phyloP scores from a whole-genome alignment of 2,113 vertebrate genomes.

The Nesoenas mayeri region DNA sequence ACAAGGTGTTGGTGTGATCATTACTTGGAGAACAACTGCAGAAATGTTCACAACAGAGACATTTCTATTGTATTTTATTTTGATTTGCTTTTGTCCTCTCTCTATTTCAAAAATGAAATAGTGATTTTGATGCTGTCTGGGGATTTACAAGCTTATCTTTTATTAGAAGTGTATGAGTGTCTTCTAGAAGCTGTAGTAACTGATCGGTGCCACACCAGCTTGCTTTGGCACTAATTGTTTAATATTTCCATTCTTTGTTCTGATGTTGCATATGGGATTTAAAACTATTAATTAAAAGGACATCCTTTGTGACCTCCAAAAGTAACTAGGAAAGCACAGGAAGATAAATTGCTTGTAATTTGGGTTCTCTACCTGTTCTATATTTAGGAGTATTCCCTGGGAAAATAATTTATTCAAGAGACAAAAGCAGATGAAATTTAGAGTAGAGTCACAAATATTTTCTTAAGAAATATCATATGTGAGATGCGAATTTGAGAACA shows the following conservation, averaged over 20 bases:
- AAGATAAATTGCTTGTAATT: neutral
- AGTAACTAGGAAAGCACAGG: neutral
- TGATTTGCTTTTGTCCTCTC: neutral
- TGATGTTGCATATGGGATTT: neutral
- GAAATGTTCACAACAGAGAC: neutral
- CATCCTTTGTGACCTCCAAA: neutral
- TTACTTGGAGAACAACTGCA: neutral
- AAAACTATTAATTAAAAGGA: conserved; percentile 4
- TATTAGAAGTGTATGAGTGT: neutral
- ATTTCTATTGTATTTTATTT: neutral
- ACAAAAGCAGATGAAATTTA: conserved; percentile 49
- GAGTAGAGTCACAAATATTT: conserved; percentile 50
- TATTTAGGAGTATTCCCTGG: neutral
- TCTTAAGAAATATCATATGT: conserved; percentile 51
- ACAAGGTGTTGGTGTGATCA: neutral
- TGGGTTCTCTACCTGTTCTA: neutral
- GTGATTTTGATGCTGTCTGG: neutral
- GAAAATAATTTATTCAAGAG: conserved; percentile 35
- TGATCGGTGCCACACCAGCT: neutral
- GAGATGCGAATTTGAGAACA: conserved; percentile 42
- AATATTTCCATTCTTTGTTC: neutral
- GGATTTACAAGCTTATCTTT: neutral
- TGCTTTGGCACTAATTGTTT: neutral
- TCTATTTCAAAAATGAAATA: neutral
- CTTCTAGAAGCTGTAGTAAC: neutral